Percentiles rank a stretch among this genome's conserved stretches.
Conservation (phyloP, 2,888 invertebrate species). For the Epistrophe eligans region DNA sequence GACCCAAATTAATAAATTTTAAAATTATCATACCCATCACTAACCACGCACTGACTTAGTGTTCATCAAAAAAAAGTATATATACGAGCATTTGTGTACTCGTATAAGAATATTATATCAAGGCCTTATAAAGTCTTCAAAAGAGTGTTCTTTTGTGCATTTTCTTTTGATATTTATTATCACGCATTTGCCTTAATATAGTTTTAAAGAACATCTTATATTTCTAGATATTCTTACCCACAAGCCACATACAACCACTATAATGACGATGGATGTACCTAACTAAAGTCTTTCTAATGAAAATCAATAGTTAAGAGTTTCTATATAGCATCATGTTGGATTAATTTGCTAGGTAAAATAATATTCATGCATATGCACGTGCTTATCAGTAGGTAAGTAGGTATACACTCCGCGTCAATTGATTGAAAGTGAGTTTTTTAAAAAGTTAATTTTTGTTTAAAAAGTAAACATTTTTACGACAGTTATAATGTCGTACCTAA, state of each 20-base stretch:
- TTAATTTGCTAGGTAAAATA: neutral
- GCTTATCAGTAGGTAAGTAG: neutral
- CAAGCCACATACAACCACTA: neutral
- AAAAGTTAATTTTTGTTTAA: too few relatives aligned
- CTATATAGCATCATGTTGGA: neutral
- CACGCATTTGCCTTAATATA: constrained; percentile 21
- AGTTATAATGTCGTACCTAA: too few relatives aligned
- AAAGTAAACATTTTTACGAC: too few relatives aligned
- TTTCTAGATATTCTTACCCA: neutral
- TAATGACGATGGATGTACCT: neutral
- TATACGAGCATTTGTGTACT: neutral
- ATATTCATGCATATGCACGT: neutral
- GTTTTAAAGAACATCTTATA: neutral
- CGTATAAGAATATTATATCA: neutral
- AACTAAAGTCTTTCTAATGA: constrained; percentile 1
- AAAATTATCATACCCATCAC: neutral
- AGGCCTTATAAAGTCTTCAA: neutral
- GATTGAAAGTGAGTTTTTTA: neutral
- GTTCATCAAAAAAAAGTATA: neutral
- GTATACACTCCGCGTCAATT: neutral
- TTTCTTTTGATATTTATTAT: constrained; percentile 16
- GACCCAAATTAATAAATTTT: constrained; percentile 22
- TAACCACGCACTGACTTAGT: constrained; percentile 24
- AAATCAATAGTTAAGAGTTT: constrained; percentile 16
- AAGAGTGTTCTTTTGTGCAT: constrained; percentile 9